Evolutionary conservation across 2,888 invertebrate species (phyloP), one percentile per base, ranked within the genome.

Genomic region (Allacma fusca): DNA sequence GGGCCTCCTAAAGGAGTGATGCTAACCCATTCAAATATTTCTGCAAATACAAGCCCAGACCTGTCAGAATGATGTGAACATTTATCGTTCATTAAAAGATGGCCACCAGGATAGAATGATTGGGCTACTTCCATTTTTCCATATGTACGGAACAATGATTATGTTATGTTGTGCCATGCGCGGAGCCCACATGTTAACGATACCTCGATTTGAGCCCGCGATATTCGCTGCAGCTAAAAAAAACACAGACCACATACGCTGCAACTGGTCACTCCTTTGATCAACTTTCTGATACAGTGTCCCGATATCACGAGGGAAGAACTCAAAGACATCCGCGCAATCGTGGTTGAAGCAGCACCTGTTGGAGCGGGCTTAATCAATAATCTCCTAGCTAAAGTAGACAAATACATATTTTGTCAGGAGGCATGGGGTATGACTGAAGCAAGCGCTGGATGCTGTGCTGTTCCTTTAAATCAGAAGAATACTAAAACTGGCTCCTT

Each of bases 201-300:
- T 62, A 44, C 40, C 50, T 28, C 72, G 87, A 85, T 94, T 94
- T 85, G 91, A 92, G 0, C 92, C 93, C 1, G 91, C 92, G 82
- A 90, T 91, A 81, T 94, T 93, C 86, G 87, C 94, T 1, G 90
- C 90, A 84, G 90, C 91, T 75, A 85, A 34, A 86, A 87, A 19
- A 88, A 90, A 82, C 90, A 91, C 85, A 87, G 89, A 77, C 81
- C 81, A n/a, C n/a, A n/a, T 0, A 82, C 82, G n/a, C 40, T 73
- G 69, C 81, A 80, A 64, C 90, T 93, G 1, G 94, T 94, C 0
- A 94, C 95, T 0, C 94, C 94, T 0, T 87, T 95, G 12, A 87
- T 94, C 24, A 88, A 93, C 1, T 93, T 94, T 86, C 86, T 95
- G 77, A 91, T 92, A 0, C 91, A 92, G 21, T 92, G 91, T 85